These are phyloP conservation scores for Acipenser transmontanus DNA, from an alignment of 2,797 vertebrate genomes.

Conservation along the genomic window DNA sequence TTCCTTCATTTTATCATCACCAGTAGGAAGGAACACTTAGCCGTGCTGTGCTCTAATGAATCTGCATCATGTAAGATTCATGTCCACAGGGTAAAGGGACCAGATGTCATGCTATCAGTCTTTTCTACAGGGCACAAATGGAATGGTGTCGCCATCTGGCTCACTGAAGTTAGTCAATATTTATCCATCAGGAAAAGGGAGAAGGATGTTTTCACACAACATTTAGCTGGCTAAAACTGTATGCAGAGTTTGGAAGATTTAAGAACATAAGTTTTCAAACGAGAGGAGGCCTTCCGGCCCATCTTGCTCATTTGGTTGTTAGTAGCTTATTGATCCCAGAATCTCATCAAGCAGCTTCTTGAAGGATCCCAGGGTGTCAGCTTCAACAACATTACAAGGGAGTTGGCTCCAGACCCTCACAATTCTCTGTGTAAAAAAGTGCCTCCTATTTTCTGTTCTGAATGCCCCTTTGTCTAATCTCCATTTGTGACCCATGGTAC, in stretches of 20 bases:
- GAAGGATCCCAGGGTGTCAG: too few relatives aligned
- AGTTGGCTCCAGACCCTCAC: too few relatives aligned
- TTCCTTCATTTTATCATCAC: slow-evolving; percentile 32
- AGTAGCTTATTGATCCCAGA: too few relatives aligned
- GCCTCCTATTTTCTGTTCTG: too few relatives aligned
- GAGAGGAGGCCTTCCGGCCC: too few relatives aligned
- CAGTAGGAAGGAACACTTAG: slow-evolving; percentile 45
- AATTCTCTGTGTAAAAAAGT: too few relatives aligned
- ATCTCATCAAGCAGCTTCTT: too few relatives aligned
- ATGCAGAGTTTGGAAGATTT: neutral
- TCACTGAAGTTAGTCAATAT: slow-evolving; percentile 56
- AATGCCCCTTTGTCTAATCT: too few relatives aligned
- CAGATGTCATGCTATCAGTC: slow-evolving; percentile 52
- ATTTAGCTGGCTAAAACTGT: neutral
- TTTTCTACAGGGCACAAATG: slow-evolving; percentile 21
- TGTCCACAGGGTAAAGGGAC: slow-evolving; percentile 53
- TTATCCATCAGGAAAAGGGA: slow-evolving; percentile 53
- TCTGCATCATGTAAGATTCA: slow-evolving; percentile 54
- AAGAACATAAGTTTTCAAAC: too few relatives aligned
- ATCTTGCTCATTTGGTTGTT: too few relatives aligned
- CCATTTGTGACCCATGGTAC: too few relatives aligned
- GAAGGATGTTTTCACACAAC: slow-evolving; percentile 19
- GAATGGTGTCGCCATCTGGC: slow-evolving; percentile 59
- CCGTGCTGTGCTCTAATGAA: slow-evolving; percentile 53
- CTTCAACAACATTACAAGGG: too few relatives aligned